Evolutionary conservation across 2,888 invertebrate genomes (phyloP).

Genomic region (Globia sparganii): DNA sequence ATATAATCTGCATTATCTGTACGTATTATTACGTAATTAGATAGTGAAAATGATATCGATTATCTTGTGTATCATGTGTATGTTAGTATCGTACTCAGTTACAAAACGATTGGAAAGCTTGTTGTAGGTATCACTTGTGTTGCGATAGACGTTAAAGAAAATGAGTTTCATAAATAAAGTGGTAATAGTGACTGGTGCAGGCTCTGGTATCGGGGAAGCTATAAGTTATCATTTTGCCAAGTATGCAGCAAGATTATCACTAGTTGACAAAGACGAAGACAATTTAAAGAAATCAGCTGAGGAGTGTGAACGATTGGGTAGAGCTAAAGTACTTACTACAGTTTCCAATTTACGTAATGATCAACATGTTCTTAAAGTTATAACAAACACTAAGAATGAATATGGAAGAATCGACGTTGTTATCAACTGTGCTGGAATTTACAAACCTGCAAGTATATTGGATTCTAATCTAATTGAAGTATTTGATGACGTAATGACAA

Average conservation of each 20-base stretch:
- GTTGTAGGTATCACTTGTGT: slow-evolving; percentile 24
- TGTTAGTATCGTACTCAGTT: slow-evolving; percentile 17
- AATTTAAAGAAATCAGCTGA: slow-evolving; percentile 67
- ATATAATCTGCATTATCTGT: slow-evolving; percentile 8
- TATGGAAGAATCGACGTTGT: slow-evolving; percentile 73
- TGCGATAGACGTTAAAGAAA: slow-evolving; percentile 17
- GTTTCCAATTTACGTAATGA: slow-evolving; percentile 71
- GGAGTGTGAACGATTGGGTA: slow-evolving; percentile 67
- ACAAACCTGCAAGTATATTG: slow-evolving; percentile 56
- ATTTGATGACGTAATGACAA: slow-evolving; percentile 70
- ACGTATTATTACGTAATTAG: neutral
- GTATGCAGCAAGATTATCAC: slow-evolving; percentile 71
- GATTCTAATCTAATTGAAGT: slow-evolving; percentile 66
- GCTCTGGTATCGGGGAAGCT: slow-evolving; percentile 75
- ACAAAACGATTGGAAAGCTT: slow-evolving; percentile 4
- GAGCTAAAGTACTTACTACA: slow-evolving; percentile 69
- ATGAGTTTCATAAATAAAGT: slow-evolving; percentile 76
- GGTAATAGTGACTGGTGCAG: slow-evolving; percentile 74
- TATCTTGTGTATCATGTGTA: slow-evolving; percentile 26
- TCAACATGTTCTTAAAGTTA: slow-evolving; percentile 65
- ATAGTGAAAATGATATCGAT: slow-evolving; percentile 45
- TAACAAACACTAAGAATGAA: slow-evolving; percentile 66
- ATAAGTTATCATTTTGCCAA: slow-evolving; percentile 73
- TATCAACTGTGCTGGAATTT: slow-evolving; percentile 74
- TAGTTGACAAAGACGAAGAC: slow-evolving; percentile 70